phyloP scores from a whole-genome alignment of 2,888 invertebrate species.

The Eristalis intricaria region DNA sequence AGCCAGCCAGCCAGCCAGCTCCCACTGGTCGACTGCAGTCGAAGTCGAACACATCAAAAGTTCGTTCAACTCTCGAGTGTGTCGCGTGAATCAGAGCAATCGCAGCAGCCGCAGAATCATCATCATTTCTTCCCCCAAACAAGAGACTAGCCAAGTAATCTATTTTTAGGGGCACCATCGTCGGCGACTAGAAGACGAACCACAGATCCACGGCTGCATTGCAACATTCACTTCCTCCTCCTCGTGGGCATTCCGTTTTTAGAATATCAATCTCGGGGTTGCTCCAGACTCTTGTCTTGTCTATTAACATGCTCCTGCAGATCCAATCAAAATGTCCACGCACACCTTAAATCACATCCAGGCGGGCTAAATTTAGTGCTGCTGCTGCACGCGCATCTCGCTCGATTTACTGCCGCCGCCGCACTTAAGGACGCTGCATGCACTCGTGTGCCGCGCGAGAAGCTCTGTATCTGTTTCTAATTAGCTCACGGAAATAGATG shows the following conservation, averaged over 20 bases:
- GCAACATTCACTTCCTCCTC: constrained; percentile 57
- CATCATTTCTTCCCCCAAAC: constrained; percentile 10
- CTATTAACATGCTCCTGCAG: neutral
- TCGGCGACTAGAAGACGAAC: constrained; percentile 7
- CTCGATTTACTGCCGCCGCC: constrained; percentile 7
- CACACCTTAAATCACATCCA: constrained; percentile 55
- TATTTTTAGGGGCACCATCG: constrained; percentile 39
- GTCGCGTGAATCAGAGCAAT: constrained; percentile 24
- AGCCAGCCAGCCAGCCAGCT: too few species aligned
- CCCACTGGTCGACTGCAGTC: neutral
- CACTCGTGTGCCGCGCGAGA: neutral
- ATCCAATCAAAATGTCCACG: constrained; percentile 41
- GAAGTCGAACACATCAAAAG: neutral
- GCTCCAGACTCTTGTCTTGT: constrained; percentile 21
- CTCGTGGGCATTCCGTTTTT: constrained; percentile 41
- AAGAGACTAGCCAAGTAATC: constrained; percentile 10
- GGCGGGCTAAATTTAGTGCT: constrained; percentile 47
- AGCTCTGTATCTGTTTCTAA: constrained; percentile 42
- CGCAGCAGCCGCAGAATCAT: constrained; percentile 23
- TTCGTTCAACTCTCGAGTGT: constrained; percentile 35
- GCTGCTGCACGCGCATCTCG: neutral
- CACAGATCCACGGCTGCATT: constrained; percentile 30
- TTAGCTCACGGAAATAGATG: constrained; percentile 57
- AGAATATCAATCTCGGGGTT: neutral
- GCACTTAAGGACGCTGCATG: constrained; percentile 9